Evolutionary conservation across 35 echinoderm and acorn worm genomes (phyloP).

Genomic region (Diadema setosum): DNA sequence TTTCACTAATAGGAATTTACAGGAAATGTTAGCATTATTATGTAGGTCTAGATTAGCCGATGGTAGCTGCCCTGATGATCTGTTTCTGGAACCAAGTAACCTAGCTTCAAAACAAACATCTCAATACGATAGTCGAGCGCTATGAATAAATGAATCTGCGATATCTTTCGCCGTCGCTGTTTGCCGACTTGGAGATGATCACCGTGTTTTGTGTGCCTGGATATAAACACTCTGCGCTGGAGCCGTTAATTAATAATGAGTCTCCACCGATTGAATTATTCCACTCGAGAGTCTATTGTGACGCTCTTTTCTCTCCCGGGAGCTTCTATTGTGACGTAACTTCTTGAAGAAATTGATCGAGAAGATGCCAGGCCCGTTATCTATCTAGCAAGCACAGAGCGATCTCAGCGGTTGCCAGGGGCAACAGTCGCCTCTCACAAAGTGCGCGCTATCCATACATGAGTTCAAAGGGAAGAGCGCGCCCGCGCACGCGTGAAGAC

Average conservation of each 20-base stretch:
- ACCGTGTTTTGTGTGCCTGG: neutral
- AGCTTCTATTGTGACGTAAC: neutral
- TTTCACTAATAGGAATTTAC: too few species aligned
- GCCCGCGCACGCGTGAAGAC: neutral
- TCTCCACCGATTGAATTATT: neutral
- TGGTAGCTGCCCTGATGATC: too few species aligned
- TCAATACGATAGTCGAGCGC: too few species aligned
- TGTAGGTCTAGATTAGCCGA: too few species aligned
- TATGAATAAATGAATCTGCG: too few species aligned
- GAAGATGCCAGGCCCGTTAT: neutral
- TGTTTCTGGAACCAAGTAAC: too few species aligned
- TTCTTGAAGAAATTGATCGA: conserved; percentile 9
- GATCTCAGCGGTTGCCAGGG: neutral
- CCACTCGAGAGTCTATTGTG: neutral
- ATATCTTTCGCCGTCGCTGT: too few species aligned
- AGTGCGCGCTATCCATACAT: neutral
- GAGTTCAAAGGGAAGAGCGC: neutral
- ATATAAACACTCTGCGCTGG: neutral
- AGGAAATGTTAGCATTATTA: too few species aligned
- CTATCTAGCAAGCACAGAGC: neutral
- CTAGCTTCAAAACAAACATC: too few species aligned
- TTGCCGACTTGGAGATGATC: conserved; percentile 5
- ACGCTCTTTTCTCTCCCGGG: neutral
- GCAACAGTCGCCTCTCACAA: neutral
- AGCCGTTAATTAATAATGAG: neutral